Evolutionary conservation across 2,888 invertebrate genomes (phyloP).

Genomic region (Pinctada fucata): DNA sequence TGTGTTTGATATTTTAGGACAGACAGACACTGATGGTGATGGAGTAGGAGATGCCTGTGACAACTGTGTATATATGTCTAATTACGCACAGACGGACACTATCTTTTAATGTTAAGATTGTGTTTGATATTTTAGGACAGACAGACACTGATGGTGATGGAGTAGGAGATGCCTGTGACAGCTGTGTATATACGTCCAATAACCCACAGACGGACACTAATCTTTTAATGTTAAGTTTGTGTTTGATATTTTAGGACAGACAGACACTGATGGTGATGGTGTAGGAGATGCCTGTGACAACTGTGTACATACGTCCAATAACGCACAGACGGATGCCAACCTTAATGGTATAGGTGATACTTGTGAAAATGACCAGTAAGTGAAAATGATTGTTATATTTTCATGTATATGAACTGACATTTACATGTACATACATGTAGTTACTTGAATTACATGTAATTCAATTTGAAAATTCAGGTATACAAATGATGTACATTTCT

Average conservation of each 20-base stretch:
- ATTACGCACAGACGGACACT: too few relatives aligned
- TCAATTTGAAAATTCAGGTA: background rate
- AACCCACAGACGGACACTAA: constrained; percentile 88
- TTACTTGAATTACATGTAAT: constrained; percentile 1
- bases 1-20: too few relatives aligned
- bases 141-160: constrained; percentile 80
- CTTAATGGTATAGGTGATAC: constrained; percentile 89
- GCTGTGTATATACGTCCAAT: constrained; percentile 83
- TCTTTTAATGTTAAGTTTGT: constrained; percentile 67
- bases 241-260: constrained; percentile 31
- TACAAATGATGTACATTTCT: too few relatives aligned
- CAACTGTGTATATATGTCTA: constrained; percentile 85
- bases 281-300: constrained; percentile 88
- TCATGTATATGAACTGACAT: too few relatives aligned
- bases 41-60: constrained; percentile 85
- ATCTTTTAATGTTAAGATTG: too few relatives aligned
- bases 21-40: constrained; percentile 80
- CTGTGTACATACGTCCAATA: constrained; percentile 82
- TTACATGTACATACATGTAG: too few relatives aligned
- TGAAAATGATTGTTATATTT: background rate
- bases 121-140: constrained; percentile 34
- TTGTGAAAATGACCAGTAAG: constrained; percentile 59
- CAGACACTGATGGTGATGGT: constrained; percentile 80
- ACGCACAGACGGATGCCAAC: constrained; percentile 88
- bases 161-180: constrained; percentile 87